These are phyloP conservation scores for Dendropsophus ebraccatus DNA, from an alignment of 2,113 vertebrate species.

Conservation along the genomic window DNA sequence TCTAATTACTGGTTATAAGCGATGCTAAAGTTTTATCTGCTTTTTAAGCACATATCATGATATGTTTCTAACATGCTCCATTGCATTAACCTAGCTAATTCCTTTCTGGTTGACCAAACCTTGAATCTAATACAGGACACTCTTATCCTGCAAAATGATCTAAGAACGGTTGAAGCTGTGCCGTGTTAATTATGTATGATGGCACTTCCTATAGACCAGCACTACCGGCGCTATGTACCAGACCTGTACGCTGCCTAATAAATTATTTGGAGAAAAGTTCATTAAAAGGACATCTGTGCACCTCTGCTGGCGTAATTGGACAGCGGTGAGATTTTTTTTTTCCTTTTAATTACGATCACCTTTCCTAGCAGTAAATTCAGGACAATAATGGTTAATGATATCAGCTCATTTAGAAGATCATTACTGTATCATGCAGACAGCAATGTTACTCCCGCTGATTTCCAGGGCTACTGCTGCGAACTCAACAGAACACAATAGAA, in stretches of 20 bases:
- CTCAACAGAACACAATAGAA: constrained; percentile 49
- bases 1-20: background rate
- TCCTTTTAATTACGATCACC: constrained; percentile 49
- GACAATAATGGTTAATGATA: constrained; percentile 58
- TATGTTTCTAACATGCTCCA: constrained; percentile 11
- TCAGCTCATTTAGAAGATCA: constrained; percentile 56
- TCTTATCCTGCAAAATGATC: background rate
- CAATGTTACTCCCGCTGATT: constrained; percentile 54
- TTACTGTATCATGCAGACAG: constrained; percentile 49
- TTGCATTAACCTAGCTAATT: constrained; percentile 20
- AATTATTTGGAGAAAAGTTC: constrained; percentile 48
- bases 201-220: background rate
- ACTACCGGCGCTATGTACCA: background rate
- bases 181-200: constrained; percentile 39
- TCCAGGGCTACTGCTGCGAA: constrained; percentile 51
- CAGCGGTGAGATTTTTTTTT: constrained; percentile 10
- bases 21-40: background rate
- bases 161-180: constrained; percentile 7
- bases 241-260: constrained; percentile 13
- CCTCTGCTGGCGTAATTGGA: constrained; percentile 37
- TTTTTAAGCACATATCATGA: constrained; percentile 7
- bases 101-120: constrained; percentile 21
- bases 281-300: constrained; percentile 46
- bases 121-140: background rate
- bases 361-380: constrained; percentile 50